Percentiles rank a stretch among this genome's conserved stretches.
phyloP scores from a whole-genome alignment of 2,888 invertebrate genomes.

The Myopa tessellatipennis region DNA sequence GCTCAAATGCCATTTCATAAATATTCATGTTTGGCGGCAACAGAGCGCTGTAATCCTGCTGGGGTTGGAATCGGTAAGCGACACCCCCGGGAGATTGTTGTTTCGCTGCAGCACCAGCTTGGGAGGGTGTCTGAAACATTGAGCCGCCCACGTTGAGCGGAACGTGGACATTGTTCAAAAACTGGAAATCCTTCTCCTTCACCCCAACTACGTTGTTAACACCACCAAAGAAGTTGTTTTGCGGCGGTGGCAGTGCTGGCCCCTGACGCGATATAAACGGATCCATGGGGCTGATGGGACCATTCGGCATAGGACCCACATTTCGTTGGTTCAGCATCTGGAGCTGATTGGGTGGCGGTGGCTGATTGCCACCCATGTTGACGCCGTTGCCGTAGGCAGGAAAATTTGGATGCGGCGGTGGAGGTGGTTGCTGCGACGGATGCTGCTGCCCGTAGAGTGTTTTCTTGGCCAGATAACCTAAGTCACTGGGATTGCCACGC shows the following conservation, averaged over 20 bases:
- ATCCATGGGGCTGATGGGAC: slow-evolving; percentile 66
- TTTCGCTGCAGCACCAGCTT: slow-evolving; percentile 45
- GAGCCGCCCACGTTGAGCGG: slow-evolving; percentile 55
- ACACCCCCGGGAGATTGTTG: slow-evolving; percentile 49
- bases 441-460: slow-evolving; percentile 57
- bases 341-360: slow-evolving; percentile 52
- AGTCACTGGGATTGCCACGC: slow-evolving; percentile 61
- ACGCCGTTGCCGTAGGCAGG: slow-evolving; percentile 45
- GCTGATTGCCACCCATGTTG: slow-evolving; percentile 46
- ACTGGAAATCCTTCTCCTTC: slow-evolving; percentile 71
- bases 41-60: slow-evolving; percentile 66
- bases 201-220: slow-evolving; percentile 39
- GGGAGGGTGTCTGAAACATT: slow-evolving; percentile 52
- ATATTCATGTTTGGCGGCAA: slow-evolving; percentile 72
- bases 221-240: slow-evolving; percentile 49
- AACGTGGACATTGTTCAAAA: slow-evolving; percentile 72
- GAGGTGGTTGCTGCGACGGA: slow-evolving; percentile 51
- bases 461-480: slow-evolving; percentile 61
- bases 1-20: slow-evolving; percentile 72
- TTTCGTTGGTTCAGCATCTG: slow-evolving; percentile 59
- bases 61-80: slow-evolving; percentile 58
- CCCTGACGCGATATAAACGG: slow-evolving; percentile 51
- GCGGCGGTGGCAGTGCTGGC: slow-evolving; percentile 44
- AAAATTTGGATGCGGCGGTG: slow-evolving; percentile 44
- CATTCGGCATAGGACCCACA: slow-evolving; percentile 62